phyloP scores from a whole-genome alignment of 2,113 vertebrate species.

The human (Homo sapiens) region GRCh38 chr5:150207501-150208000 shows the following conservation, averaged over 20 bases:
- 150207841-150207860: not conserved
- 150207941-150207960: not conserved
- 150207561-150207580: not conserved
- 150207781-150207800: not conserved
- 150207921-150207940: not conserved
- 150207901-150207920: not conserved
- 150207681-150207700: not conserved
- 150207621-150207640: not conserved
- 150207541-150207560: not conserved
- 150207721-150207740: not conserved
- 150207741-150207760: not conserved
- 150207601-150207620: not conserved
- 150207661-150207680: not conserved
- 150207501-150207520: too few relatives aligned
- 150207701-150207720: not conserved
- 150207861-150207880: not conserved
- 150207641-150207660: not conserved
- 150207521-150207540: not conserved
- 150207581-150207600: not conserved
- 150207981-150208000: not conserved
- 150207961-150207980: not conserved
- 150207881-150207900: not conserved
- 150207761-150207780: not conserved
- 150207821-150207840: not conserved
- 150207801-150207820: not conserved